Evolutionary conservation across 2,888 invertebrate genomes (phyloP), one percentile per base, ranked within the genome.

Genomic region (Pachliopta kotzebuea): DNA sequence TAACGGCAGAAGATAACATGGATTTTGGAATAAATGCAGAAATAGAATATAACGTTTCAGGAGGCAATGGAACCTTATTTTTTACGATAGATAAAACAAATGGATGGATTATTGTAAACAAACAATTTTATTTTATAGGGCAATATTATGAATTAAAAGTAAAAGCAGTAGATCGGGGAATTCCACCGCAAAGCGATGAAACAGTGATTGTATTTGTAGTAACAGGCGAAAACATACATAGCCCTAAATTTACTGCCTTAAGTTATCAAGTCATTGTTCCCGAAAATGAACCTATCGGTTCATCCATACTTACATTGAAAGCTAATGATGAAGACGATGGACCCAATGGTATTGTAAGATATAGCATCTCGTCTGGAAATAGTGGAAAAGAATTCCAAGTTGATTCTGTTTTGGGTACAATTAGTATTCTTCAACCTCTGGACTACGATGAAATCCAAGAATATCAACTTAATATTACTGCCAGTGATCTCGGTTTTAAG

Each of bases 1-100:
- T 98, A 7, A 83, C 93, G 61, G 97, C 97, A 0, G 94, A 92
- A 72, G 97, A 98, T 81, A 93, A 94, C 24, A 91, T 94, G 58
- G 98, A 98, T 79, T 96, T 95, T 75, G 98, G 98, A 1, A 95
- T 97, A 29, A 98, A 98, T 85, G 97, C 98, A 1, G 96, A 97
- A 86, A 94, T 98, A 62, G 95, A 96, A 72, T 98, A 98, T 81
- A 86, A 93, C 23, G 88, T 96, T 56, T 88, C 93, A 1, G 94
- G 93, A 60, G 96, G 97, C 7, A 98, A 98, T 82, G 96, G 96
- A 3, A 94, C 95, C 0, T 92, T 94, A 1, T 94, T 94, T 70
- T 96, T 98, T 78, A 85, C 90, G 1, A 92, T 98, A 9, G 95
- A 96, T 72, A 94, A 94, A 77, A 92, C 85, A n/a, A 94, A 94